A percentile compares a stretch with the other conserved stretches of the same genome.
Evolutionary conservation across 2,113 vertebrate genomes (phyloP).

Genomic region (Nanorana parkeri): DNA sequence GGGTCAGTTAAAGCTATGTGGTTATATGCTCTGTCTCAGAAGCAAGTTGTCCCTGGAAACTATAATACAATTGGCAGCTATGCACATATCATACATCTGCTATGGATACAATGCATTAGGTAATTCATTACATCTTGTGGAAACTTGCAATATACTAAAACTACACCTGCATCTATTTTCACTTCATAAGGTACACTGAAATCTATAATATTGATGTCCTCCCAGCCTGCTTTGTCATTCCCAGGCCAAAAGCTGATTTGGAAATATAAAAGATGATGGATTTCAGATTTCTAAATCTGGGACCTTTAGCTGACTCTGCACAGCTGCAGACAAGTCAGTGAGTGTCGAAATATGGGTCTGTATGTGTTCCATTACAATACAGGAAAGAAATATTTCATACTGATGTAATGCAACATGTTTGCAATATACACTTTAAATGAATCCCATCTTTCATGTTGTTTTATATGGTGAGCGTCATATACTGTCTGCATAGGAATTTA

Average conservation of each 20-base stretch:
- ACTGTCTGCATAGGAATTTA: too few relatives aligned
- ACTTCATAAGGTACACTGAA: background rate
- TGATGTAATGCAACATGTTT: conserved; percentile 26
- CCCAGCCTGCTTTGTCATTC: background rate
- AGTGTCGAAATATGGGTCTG: too few relatives aligned
- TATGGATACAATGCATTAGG: background rate
- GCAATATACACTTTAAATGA: background rate
- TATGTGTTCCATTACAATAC: too few relatives aligned
- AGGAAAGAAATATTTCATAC: background rate
- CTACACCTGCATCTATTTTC: conserved; percentile 15
- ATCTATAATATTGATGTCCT: background rate
- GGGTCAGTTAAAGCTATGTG: too few relatives aligned
- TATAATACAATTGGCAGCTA: too few relatives aligned
- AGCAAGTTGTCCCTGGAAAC: too few relatives aligned
- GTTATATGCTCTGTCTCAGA: too few relatives aligned
- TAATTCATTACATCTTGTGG: background rate
- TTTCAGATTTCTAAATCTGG: conserved; percentile 13
- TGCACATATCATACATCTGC: background rate
- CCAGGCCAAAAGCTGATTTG: conserved; percentile 10
- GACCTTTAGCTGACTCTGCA: conserved; percentile 36
- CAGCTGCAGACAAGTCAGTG: background rate
- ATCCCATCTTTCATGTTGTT: too few relatives aligned
- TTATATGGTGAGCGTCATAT: too few relatives aligned
- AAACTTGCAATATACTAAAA: background rate
- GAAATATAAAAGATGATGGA: conserved; percentile 10